Conservation (phyloP, 1,140 invertebrate species). For the Caligus rogercresseyi region DNA sequence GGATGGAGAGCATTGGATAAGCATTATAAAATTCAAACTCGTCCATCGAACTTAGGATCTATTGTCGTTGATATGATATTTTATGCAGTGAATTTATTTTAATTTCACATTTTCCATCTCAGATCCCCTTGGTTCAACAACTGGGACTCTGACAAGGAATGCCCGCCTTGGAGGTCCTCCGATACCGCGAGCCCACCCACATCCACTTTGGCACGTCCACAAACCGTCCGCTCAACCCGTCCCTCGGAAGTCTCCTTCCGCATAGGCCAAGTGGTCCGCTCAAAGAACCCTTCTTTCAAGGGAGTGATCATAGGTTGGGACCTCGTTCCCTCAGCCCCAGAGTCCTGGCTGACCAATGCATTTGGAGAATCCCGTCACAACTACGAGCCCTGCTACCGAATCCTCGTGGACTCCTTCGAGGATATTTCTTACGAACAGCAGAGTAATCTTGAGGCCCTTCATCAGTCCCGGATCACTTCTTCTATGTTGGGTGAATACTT, state of each 20-base stretch:
- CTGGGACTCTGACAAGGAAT: background rate
- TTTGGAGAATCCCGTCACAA: background rate
- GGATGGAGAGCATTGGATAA: too few species aligned
- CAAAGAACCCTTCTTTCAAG: background rate
- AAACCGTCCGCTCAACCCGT: background rate
- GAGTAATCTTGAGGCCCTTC: background rate
- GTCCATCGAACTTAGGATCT: too few species aligned
- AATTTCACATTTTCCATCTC: too few species aligned
- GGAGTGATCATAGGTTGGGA: background rate
- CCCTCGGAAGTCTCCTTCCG: background rate
- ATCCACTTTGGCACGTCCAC: too few species aligned
- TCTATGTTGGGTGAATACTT: background rate
- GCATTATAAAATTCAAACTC: too few species aligned
- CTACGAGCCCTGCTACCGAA: background rate
- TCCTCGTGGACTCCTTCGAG: background rate
- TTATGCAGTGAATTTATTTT: too few species aligned
- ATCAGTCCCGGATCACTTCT: background rate
- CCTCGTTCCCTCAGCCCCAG: background rate
- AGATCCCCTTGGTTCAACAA: background rate
- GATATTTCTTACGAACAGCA: background rate
- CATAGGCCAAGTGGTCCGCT: background rate
- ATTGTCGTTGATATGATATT: too few species aligned
- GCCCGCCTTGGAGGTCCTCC: background rate
- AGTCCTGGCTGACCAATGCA: background rate
- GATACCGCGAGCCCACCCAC: background rate